A percentile compares a stretch with the other conserved stretches of the same genome.
Conservation (phyloP, 2,888 invertebrate species). For the Cosmopolites sordidus region DNA sequence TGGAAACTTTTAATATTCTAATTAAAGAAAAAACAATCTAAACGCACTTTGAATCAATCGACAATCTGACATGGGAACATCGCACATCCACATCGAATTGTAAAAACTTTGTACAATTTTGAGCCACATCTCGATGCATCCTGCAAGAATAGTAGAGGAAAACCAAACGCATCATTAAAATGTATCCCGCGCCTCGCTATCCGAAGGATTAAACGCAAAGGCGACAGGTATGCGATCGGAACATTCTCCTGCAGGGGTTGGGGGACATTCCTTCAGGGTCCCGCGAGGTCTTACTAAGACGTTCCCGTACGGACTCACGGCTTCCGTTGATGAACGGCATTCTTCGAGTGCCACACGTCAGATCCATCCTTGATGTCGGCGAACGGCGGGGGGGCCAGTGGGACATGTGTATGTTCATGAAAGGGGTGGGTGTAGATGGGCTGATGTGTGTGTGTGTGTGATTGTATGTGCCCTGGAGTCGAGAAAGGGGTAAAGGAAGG, state of each 20-base stretch:
- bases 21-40: no score
- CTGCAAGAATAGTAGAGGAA: no score
- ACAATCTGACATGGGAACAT: no score
- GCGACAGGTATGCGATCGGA: conserved; percentile 47
- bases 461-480: background rate
- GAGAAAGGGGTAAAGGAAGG: no score
- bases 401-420: no score
- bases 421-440: background rate
- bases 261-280: conserved; percentile 40
- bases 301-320: conserved; percentile 43
- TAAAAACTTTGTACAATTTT: no score
- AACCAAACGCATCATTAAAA: conserved; percentile 16
- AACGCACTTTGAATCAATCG: no score
- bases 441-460: background rate
- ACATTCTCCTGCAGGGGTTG: conserved; percentile 40
- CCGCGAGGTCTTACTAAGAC: conserved; percentile 43
- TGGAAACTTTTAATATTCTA: no score
- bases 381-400: no score
- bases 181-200: conserved; percentile 13
- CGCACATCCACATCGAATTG: no score
- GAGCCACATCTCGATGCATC: no score
- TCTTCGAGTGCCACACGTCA: conserved; percentile 38
- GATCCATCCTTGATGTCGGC: no score
- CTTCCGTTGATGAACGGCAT: conserved; percentile 37
- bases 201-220: conserved; percentile 23